Evolutionary conservation across 2,797 vertebrate species (phyloP).

Genomic region (Poecilia velifera): DNA sequence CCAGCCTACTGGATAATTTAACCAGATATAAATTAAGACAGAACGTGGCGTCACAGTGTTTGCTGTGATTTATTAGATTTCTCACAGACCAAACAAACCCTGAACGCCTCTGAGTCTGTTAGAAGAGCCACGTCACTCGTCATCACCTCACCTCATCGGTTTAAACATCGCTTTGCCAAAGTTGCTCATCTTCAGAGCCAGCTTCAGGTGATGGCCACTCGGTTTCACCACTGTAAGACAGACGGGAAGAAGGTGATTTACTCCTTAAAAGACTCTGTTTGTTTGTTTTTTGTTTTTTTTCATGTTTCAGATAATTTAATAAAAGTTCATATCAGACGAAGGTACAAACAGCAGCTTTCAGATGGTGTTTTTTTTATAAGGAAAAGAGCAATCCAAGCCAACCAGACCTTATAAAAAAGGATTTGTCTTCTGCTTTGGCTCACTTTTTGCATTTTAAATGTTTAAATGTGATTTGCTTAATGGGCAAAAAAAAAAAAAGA

Average conservation of each 20-base stretch:
- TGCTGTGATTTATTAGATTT: constrained; percentile 8
- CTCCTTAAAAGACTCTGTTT: not conserved
- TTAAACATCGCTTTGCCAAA: constrained; percentile 98
- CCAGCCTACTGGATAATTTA: constrained; percentile 13
- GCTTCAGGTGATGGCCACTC: constrained; percentile 94
- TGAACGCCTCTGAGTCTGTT: not conserved
- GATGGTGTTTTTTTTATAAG: not conserved
- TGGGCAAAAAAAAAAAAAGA: not conserved
- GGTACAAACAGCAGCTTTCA: not conserved
- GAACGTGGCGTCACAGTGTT: not conserved
- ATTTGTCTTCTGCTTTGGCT: not conserved
- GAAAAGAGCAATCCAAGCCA: not conserved
- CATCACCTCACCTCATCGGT: constrained; percentile 91
- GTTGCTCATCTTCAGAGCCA: constrained; percentile 90
- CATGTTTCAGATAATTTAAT: not conserved
- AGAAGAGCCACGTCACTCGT: not conserved
- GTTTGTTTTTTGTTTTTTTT: not conserved
- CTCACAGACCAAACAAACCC: not conserved
- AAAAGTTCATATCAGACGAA: not conserved
- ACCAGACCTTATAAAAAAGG: not conserved
- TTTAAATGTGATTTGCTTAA: not conserved
- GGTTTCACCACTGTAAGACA: constrained; percentile 90
- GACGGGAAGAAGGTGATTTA: not conserved
- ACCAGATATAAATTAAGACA: not conserved
- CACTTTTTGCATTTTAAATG: not conserved